These are phyloP conservation scores for Astreopora myriophthalma DNA, from an alignment of 64 coral and sea anemone genomes.

Conservation along the genomic window DNA sequence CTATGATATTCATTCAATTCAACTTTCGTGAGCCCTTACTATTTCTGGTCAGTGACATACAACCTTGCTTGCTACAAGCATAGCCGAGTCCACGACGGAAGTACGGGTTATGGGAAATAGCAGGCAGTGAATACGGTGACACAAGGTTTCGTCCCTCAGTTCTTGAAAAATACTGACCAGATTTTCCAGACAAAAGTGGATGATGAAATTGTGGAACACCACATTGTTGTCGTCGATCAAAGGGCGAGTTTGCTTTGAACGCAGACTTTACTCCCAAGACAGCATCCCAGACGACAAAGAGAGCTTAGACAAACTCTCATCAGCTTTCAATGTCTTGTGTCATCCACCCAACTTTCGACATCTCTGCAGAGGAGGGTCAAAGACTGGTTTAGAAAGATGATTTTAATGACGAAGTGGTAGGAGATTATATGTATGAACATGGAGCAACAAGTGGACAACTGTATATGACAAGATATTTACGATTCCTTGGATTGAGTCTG, in stretches of 20 bases:
- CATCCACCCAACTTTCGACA: neutral
- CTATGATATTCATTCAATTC: too few species aligned
- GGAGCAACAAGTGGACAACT: neutral
- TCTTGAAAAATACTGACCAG: neutral
- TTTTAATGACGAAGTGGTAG: neutral
- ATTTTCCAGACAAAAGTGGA: neutral
- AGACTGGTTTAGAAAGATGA: constrained; percentile 9
- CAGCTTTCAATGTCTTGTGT: neutral
- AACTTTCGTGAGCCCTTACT: too few species aligned
- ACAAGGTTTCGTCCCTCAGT: neutral
- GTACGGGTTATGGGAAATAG: too few species aligned
- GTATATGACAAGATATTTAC: neutral
- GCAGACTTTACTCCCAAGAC: neutral
- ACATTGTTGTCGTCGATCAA: constrained; percentile 8
- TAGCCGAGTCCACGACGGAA: too few species aligned
- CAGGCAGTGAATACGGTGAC: too few species aligned
- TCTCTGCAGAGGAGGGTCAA: neutral
- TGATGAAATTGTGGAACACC: neutral
- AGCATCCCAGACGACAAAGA: neutral
- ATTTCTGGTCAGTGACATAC: too few species aligned
- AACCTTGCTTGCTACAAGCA: too few species aligned
- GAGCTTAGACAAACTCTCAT: neutral
- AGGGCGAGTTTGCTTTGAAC: neutral
- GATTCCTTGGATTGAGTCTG: neutral
- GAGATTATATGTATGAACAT: neutral